A percentile compares a stretch with the other conserved stretches of the same genome.
phyloP scores from a whole-genome alignment of 2,888 invertebrate species.

The Odontomyia ornata region DNA sequence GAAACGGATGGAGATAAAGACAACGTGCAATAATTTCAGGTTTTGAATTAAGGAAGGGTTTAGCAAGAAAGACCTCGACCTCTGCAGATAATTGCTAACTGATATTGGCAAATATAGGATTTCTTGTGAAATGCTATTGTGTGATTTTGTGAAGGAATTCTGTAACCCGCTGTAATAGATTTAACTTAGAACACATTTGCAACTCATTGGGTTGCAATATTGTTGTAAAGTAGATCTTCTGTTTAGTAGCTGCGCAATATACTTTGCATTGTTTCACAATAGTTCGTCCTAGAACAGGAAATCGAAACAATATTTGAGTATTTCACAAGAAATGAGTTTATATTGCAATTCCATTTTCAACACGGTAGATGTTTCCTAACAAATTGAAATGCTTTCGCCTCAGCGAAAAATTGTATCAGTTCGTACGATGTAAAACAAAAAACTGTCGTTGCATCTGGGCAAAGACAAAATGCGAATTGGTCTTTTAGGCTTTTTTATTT shows the following conservation, averaged over 20 bases:
- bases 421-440: no score
- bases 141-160: slow-evolving; percentile 8
- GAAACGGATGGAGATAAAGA: background rate
- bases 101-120: slow-evolving; percentile 16
- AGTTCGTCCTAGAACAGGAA: no score
- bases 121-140: slow-evolving; percentile 35
- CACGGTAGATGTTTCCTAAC: no score
- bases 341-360: no score
- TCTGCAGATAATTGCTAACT: background rate
- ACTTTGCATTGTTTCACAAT: background rate
- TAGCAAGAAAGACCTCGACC: slow-evolving; percentile 5
- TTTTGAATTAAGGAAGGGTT: slow-evolving; percentile 19
- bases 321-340: no score
- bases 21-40: slow-evolving; percentile 17
- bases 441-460: no score
- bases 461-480: no score
- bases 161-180: slow-evolving; percentile 36
- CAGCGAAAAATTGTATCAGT: no score
- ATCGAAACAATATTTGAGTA: no score
- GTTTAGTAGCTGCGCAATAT: slow-evolving; percentile 13
- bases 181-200: background rate
- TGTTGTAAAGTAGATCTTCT: slow-evolving; percentile 11
- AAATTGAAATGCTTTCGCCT: no score
- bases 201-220: background rate
- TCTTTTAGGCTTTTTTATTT: no score